Evolutionary conservation across 1,140 invertebrate genomes (phyloP).

Genomic region (Kradibia gibbosae): DNA sequence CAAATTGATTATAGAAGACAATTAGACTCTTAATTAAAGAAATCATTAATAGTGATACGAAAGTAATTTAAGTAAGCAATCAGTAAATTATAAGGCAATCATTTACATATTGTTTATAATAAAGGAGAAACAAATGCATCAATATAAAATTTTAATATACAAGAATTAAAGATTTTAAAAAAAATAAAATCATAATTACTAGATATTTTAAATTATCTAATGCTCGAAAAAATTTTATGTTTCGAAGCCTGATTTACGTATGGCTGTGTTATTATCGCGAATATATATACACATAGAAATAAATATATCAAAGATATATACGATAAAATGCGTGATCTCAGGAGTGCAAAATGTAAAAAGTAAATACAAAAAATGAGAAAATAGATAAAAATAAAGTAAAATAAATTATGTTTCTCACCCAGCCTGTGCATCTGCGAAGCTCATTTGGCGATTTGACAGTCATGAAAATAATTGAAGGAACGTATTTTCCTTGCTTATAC

Average conservation of each 20-base stretch:
- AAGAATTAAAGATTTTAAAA: not conserved
- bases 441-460: not conserved
- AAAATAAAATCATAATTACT: not conserved
- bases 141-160: too few species aligned
- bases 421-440: constrained; percentile 27
- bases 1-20: too few species aligned
- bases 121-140: not conserved
- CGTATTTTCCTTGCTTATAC: constrained; percentile 27
- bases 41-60: too few species aligned
- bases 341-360: constrained; percentile 27
- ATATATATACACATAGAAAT: constrained; percentile 46
- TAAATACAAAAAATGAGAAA: constrained; percentile 16
- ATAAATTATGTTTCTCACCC: constrained; percentile 30
- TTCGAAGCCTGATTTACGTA: constrained; percentile 51
- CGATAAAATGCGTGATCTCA: constrained; percentile 31
- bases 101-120: not conserved
- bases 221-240: constrained; percentile 21
- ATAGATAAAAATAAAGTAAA: constrained; percentile 1
- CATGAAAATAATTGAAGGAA: constrained; percentile 1
- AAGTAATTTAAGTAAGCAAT: not conserved
- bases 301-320: constrained; percentile 43
- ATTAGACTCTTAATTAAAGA: too few species aligned
- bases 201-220: not conserved
- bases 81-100: not conserved
- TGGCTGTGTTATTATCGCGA: constrained; percentile 50